phyloP scores from a whole-genome alignment of 2,888 invertebrate species.

The Beris morrisii region DNA sequence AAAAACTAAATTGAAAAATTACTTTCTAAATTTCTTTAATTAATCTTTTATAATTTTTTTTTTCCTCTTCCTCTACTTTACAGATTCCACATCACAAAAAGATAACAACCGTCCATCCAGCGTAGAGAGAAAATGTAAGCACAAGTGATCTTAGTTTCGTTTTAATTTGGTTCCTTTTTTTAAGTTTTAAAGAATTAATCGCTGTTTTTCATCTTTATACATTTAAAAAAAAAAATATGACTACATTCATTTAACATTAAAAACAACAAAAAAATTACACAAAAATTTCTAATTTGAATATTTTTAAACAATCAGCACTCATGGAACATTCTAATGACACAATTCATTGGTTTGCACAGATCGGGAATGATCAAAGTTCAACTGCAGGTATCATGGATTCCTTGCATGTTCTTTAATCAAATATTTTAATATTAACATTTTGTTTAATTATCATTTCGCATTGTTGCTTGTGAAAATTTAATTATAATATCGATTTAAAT shows the following conservation, averaged over 20 bases:
- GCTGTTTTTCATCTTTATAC: background rate
- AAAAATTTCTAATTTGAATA: conserved; percentile 14
- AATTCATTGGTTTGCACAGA: conserved; percentile 56
- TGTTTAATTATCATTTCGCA: background rate
- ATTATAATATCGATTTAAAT: background rate
- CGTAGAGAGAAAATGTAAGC: conserved; percentile 53
- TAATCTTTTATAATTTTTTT: conserved; percentile 11
- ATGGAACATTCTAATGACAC: conserved; percentile 43
- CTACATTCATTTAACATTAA: too few relatives aligned
- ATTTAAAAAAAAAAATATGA: background rate
- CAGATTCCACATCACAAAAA: conserved; percentile 52
- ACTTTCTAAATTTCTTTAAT: conserved; percentile 21
- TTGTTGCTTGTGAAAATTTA: conserved; percentile 13
- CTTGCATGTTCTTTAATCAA: conserved; percentile 2
- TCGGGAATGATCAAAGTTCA: conserved; percentile 52
- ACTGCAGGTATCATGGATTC: conserved; percentile 46
- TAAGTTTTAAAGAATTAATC: background rate
- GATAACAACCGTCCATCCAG: conserved; percentile 54
- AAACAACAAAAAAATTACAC: background rate
- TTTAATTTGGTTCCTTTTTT: too few relatives aligned
- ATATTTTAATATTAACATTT: background rate
- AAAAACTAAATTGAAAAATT: background rate
- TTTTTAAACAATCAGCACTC: conserved; percentile 33
- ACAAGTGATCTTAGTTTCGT: background rate
- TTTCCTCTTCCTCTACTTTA: conserved; percentile 33